Conservation (phyloP, 1,140 invertebrate species). For the Hyphantria cunea region DNA sequence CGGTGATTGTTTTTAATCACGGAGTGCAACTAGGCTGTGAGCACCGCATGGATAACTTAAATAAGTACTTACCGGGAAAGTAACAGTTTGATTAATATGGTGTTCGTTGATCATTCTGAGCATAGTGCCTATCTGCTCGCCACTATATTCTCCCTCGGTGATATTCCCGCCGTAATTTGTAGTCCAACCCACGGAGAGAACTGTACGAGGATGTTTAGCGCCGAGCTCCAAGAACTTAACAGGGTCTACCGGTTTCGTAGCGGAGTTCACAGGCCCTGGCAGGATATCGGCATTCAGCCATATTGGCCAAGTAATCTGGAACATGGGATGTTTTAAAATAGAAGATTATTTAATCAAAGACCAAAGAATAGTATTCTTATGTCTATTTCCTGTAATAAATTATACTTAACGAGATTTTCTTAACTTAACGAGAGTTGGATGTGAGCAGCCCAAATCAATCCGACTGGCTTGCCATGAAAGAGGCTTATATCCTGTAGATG, state of each 20-base stretch:
- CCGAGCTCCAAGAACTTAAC: slow-evolving; percentile 83
- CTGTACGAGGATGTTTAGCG: slow-evolving; percentile 84
- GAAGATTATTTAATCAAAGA: too few species aligned
- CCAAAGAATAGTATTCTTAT: too few species aligned
- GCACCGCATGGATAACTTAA: too few species aligned
- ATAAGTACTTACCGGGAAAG: slow-evolving; percentile 86
- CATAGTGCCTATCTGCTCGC: slow-evolving; percentile 89
- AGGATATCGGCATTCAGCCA: slow-evolving; percentile 96
- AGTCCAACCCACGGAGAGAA: slow-evolving; percentile 94
- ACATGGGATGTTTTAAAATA: too few species aligned
- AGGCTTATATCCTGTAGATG: too few species aligned
- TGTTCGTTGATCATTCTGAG: slow-evolving; percentile 83
- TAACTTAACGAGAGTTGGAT: too few species aligned
- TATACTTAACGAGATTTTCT: too few species aligned
- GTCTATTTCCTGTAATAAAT: too few species aligned
- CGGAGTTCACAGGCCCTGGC: slow-evolving; percentile 87
- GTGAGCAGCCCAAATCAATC: too few species aligned
- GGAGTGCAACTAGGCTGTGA: too few species aligned
- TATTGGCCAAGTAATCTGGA: slow-evolving; percentile 88
- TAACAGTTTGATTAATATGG: slow-evolving; percentile 85
- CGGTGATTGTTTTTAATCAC: too few species aligned
- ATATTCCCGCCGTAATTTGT: slow-evolving; percentile 84
- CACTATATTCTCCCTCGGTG: slow-evolving; percentile 84
- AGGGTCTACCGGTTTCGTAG: slow-evolving; percentile 84
- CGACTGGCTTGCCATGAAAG: too few species aligned